Evolutionary conservation across 37 sponge, comb jelly and placozoan genomes (phyloP), one percentile per base, ranked within the genome.

Genomic region (Tethya wilhelma): DNA sequence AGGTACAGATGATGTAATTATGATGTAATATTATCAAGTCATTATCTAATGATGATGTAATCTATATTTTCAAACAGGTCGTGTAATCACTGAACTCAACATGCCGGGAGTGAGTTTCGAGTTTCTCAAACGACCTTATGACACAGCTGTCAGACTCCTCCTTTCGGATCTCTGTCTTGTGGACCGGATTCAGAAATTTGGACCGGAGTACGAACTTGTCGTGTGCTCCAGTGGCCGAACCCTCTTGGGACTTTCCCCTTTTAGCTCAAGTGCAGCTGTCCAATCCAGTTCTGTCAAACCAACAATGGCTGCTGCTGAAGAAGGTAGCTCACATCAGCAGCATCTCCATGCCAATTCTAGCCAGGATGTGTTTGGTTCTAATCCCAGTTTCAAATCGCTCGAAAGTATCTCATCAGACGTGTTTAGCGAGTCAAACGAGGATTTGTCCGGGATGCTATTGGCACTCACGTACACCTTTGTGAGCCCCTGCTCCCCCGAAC

Each of bases 171-270:
- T 94, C n/a, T 74, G 72, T 31, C 55, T 97, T 34, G 90, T 94
- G 20, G 97, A 97, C 65, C 28, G 75, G 3, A 56, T 91, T n/a
- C 97, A 94, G 67, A 65, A 41, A 29, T 91, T 85, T 78, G 97
- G 97, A 0, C 86, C 92, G n/a, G 80, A 85, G 32, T 94, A 86
- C 32, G 97, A 97, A 36, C 69, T 91, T 0, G 79, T 93, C 26
- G 65, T 84, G 31, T 92, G 93, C 55, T 87, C 93, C 63, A 80
- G 85, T 56, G 85, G 85, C 6, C 59, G 28, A n/a, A 59, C 62
- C 26, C 45, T 68, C 11, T 31, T 38, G 32, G 55, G 55, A 17
- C 34, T 44, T 32, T 29, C 73, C 34, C 69, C 69, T 2, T 44
- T 40, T 1, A 22, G 2, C 33, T 5, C 72, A 2, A 22, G 12